Evolutionary conservation across 2,888 invertebrate genomes (phyloP), one percentile per base, ranked within the genome.

Genomic region (Nematopogon swammerdamellus): DNA sequence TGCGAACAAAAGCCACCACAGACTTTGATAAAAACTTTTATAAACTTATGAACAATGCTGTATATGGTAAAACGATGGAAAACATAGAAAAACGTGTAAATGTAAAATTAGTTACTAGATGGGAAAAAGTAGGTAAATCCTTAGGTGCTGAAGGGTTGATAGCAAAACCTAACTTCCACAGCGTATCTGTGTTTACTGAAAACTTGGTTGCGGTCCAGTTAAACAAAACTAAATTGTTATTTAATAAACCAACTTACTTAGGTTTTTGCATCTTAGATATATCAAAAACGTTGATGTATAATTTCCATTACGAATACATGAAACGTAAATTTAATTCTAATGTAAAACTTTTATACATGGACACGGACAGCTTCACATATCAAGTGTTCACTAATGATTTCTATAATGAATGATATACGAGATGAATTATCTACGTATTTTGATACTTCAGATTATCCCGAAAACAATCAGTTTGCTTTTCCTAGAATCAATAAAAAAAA

Each of bases 21-120:
- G 58, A 62, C 16, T 70, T 66, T 56, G 61, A 68, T 54, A 68
- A 67, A 59, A 61, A 66, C 54, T 63, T 65, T 50, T 69, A 56
- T 50, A 69, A 72, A 54, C 53, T 67, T 11, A 63, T 67, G 60
- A 68, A 64, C 46, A 71, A 71, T 53, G 54, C 63, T 1, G 54
- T 66, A 1, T 68, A 62, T 54, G 66, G 68, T 0, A 68, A 70
- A 52, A 63, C 60, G 0, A 60, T 66, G 57, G 63, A 64, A 54
- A 64, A 63, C 51, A 58, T 63, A 11, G 56, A 61, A 51, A 62
- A 62, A 50, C 53, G 60, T 47, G 61, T 57, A 20, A 56, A 63
- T 53, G 59, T 68, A 1, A 62, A 58, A 50, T 50, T 66, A 20
- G 47, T 64, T 18, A 62, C 60, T 4, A 57, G 63, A 46, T 67